Base-by-base conservation (phyloP, 1,140 invertebrate genomes). In the Platyura marginata region DNA sequence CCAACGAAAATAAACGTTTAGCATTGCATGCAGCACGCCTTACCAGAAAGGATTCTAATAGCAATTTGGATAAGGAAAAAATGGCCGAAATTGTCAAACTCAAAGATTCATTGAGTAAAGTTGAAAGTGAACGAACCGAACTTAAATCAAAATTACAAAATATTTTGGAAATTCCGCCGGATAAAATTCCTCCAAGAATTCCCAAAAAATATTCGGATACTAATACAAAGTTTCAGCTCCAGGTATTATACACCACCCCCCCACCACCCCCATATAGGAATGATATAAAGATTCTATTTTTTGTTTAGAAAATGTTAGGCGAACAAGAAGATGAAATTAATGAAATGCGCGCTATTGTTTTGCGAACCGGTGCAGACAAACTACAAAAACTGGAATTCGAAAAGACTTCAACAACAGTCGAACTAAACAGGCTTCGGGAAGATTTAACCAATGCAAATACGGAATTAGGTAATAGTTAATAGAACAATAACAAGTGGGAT, bases 1-100 rank as follows among this genome's bases (percentile, higher is more conserved):
- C 62, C 43, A 64, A 71, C 33, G 81, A 85, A 57, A 84, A 84
- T 53, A 80, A 77, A 52, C 70, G 71, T 44, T 54, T 80, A 49
- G 65, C 66, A 57, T 59, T 59, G 18, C 45, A 50, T 16, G 44
- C 46, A 0, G 34, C 34, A 5, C 6, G 34, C 4, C 15, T 16
- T n/a, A 16, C 6, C 15, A 5, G 34, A 29, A 29, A 29, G 25
- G 25, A 29, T 13, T 29, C 25, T 8, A 29, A 6, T 6, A 13
- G 25, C 13, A 13, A 29, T 29, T n/a, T 29, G 25, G 25, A 29
- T 29, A 9, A 36, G 16, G 34, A 36, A n/a, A 36, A 36, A 16
- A 36, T 5, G 10, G 10, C 15, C 5, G 34, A 36, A 36, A 11
- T 36, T 5, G 9, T 36, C 5, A 36, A 9, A 21, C 40, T 61